Conservation (phyloP, 2,888 invertebrate genomes). For the Cryptocheilus praepositus region DNA sequence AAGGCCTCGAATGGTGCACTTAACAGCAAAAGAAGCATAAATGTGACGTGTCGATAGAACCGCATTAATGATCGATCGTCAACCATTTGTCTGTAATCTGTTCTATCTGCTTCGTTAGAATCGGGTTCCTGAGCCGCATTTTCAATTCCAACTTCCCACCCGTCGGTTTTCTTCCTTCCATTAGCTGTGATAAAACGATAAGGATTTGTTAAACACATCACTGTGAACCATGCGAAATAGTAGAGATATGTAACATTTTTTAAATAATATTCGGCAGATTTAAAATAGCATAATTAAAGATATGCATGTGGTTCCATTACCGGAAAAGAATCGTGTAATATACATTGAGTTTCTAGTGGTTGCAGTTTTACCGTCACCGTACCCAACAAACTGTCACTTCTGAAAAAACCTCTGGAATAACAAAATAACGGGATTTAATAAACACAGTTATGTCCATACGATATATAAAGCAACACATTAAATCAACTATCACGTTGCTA, state of each 20-base stretch:
- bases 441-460: neutral
- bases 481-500: constrained; percentile 52
- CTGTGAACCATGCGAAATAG: neutral
- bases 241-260: too few relatives aligned
- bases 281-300: constrained; percentile 5
- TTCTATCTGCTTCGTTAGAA: constrained; percentile 92
- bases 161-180: constrained; percentile 91
- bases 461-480: constrained; percentile 4
- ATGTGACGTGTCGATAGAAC: neutral
- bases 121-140: constrained; percentile 90
- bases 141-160: constrained; percentile 95
- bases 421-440: neutral
- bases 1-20: constrained; percentile 22
- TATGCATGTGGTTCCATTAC: constrained; percentile 77
- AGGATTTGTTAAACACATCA: neutral
- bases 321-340: constrained; percentile 93
- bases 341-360: constrained; percentile 91
- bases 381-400: constrained; percentile 91
- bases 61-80: constrained; percentile 82
- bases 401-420: constrained; percentile 92
- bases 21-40: constrained; percentile 12
- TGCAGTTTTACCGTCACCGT: constrained; percentile 89
- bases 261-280: too few relatives aligned
- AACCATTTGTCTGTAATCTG: constrained; percentile 95
- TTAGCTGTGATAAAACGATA: constrained; percentile 78